Evolutionary conservation across 2,113 vertebrate genomes (phyloP).

Genomic region (Oenanthe melanoleuca): DNA sequence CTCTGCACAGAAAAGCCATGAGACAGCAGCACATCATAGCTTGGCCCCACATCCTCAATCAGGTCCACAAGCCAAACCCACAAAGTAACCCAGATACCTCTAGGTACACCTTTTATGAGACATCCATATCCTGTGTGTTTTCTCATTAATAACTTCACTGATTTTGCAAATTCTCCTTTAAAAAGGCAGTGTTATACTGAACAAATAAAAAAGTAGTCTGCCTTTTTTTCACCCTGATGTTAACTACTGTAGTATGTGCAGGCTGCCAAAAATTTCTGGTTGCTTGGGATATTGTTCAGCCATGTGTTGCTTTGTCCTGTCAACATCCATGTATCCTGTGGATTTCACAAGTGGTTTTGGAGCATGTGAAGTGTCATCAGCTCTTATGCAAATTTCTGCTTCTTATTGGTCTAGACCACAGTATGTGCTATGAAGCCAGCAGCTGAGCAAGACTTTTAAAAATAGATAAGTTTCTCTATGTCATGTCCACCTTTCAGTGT

Average conservation of each 20-base stretch:
- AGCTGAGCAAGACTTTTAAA: background rate
- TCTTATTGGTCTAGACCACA: background rate
- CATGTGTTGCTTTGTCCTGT: background rate
- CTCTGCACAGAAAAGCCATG: background rate
- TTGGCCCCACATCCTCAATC: background rate
- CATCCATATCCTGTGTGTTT: background rate
- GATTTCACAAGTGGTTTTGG: background rate
- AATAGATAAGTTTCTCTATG: background rate
- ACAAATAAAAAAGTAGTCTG: background rate
- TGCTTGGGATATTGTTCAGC: background rate
- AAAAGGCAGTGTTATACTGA: background rate
- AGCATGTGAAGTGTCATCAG: background rate
- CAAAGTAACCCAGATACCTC: background rate
- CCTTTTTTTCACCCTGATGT: background rate
- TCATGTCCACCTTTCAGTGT: background rate
- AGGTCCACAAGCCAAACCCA: background rate
- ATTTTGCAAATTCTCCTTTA: background rate
- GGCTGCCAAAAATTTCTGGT: background rate
- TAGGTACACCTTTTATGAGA: background rate
- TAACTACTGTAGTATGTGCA: background rate
- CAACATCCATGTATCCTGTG: background rate
- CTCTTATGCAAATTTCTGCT: background rate
- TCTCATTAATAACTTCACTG: background rate
- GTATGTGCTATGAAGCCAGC: background rate
- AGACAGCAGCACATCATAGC: background rate